A percentile compares a stretch with the other conserved stretches of the same genome.
Conservation (phyloP, 2,888 invertebrate species). For the Polyploca ridens region DNA sequence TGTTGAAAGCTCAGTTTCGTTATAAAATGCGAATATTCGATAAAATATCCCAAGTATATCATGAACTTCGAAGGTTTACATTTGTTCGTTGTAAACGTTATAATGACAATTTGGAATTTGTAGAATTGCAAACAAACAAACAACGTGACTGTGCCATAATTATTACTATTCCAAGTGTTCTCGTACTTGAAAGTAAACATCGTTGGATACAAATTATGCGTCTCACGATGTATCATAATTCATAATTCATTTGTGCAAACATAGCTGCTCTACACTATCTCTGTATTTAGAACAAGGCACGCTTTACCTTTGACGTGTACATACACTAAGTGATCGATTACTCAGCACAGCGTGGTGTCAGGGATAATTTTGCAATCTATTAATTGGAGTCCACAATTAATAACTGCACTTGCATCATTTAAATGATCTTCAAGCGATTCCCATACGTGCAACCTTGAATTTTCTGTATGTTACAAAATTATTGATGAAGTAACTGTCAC, state of each 20-base stretch:
- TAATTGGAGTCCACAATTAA: conserved; percentile 42
- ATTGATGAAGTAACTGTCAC: conserved; percentile 50
- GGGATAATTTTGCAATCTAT: conserved; percentile 38
- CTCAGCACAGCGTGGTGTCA: conserved; percentile 13
- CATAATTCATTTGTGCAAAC: conserved; percentile 11
- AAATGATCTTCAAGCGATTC: conserved; percentile 23
- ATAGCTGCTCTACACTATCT: background rate
- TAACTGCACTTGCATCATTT: conserved; percentile 35
- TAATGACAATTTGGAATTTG: background rate
- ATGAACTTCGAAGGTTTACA: too few relatives aligned
- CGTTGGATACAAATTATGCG: background rate
- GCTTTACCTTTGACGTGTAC: background rate
- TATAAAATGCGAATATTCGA: background rate
- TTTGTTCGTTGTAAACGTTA: too few relatives aligned
- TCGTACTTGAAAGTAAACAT: background rate
- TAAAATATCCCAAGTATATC: background rate
- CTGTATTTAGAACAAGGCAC: conserved; percentile 9
- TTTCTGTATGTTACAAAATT: conserved; percentile 43
- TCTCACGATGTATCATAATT: conserved; percentile 11
- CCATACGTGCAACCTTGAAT: conserved; percentile 35
- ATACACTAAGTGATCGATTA: conserved; percentile 14
- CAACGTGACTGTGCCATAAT: background rate
- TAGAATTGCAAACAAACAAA: background rate
- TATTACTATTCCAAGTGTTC: background rate
- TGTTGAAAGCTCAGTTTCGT: background rate